Conservation (phyloP, 2,797 vertebrate genomes). For the Characodon lateralis region DNA sequence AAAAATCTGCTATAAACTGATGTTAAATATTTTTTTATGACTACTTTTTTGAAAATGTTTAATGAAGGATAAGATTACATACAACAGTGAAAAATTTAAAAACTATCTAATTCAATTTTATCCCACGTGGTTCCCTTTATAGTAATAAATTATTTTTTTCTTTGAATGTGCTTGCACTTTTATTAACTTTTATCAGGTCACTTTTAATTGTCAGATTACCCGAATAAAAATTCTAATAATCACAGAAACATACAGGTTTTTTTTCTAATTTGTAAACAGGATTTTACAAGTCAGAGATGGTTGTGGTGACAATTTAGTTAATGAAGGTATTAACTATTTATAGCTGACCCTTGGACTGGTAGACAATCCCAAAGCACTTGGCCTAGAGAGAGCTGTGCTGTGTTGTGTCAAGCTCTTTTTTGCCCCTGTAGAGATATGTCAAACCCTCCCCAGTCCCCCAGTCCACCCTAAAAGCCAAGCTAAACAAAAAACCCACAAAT, state of each 20-base stretch:
- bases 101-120: background rate
- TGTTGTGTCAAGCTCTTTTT: background rate
- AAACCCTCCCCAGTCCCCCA: background rate
- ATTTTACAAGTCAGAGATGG: background rate
- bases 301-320: background rate
- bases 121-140: background rate
- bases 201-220: too few species aligned
- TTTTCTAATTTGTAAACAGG: background rate
- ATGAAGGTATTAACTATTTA: constrained; percentile 4
- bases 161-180: background rate
- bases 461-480: background rate
- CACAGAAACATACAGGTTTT: background rate
- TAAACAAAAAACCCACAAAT: background rate
- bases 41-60: background rate
- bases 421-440: background rate
- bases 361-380: background rate
- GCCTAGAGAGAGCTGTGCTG: background rate
- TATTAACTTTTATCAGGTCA: too few species aligned
- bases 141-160: background rate
- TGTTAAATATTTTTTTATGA: background rate
- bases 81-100: background rate
- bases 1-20: background rate
- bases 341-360: background rate
- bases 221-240: background rate
- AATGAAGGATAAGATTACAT: background rate